Conservation (phyloP, 1,140 invertebrate species). For the Triops longicaudatus region DNA sequence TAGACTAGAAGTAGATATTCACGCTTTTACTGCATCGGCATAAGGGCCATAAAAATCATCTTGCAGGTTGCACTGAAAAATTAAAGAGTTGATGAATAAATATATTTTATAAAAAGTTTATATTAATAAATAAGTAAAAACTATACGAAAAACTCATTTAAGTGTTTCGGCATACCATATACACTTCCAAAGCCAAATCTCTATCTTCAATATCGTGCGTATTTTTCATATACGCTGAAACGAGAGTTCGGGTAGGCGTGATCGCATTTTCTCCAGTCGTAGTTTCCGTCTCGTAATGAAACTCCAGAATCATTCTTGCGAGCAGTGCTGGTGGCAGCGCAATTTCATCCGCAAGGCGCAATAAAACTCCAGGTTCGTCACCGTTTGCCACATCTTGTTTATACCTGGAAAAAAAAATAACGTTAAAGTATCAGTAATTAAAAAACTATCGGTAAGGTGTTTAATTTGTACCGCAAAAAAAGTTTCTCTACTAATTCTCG, state of each 20-base stretch:
- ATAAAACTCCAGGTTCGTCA: slow-evolving; percentile 45
- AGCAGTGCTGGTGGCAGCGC: slow-evolving; percentile 53
- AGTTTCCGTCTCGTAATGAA: slow-evolving; percentile 31
- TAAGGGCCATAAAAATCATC: slow-evolving; percentile 69
- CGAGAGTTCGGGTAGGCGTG: slow-evolving; percentile 31
- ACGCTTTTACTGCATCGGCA: slow-evolving; percentile 63
- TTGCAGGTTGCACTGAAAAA: slow-evolving; percentile 50
- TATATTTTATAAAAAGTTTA: slow-evolving; percentile 38
- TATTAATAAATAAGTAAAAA: slow-evolving; percentile 28
- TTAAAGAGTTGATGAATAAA: slow-evolving; percentile 19
- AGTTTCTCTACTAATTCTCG: slow-evolving; percentile 33
- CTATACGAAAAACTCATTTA: no score
- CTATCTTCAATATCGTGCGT: slow-evolving; percentile 59
- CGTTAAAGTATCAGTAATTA: background rate
- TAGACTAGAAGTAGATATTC: slow-evolving; percentile 35
- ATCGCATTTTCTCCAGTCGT: slow-evolving; percentile 24
- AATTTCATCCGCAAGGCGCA: slow-evolving; percentile 47
- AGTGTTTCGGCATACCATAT: slow-evolving; percentile 48
- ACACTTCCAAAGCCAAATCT: slow-evolving; percentile 63
- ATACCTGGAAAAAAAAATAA: slow-evolving; percentile 32
- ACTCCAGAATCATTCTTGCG: slow-evolving; percentile 55
- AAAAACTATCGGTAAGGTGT: background rate
- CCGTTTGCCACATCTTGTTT: slow-evolving; percentile 32
- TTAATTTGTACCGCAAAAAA: slow-evolving; percentile 34
- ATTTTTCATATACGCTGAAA: slow-evolving; percentile 58